These are phyloP conservation scores for Drosophila seguyi DNA, from an alignment of 1,140 invertebrate species.

Conservation along the genomic window DNA sequence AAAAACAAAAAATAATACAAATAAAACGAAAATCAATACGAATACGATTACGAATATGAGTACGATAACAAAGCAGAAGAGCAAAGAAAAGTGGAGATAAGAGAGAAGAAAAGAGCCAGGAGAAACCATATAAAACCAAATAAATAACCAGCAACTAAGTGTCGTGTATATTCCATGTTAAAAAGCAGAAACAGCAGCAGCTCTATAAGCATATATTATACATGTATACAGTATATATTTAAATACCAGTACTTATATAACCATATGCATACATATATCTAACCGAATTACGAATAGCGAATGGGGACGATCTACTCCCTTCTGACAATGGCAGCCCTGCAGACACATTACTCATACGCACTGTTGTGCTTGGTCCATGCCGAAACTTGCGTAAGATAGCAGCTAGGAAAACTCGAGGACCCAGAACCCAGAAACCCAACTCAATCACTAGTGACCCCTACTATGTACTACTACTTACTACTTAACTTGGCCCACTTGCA, in stretches of 20 bases:
- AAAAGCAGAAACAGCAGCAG: slow-evolving; percentile 43
- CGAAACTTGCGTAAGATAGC: slow-evolving; percentile 30
- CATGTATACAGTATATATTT: slow-evolving; percentile 47
- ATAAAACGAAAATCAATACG: slow-evolving; percentile 11
- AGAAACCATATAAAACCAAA: slow-evolving; percentile 39
- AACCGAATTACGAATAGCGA: slow-evolving; percentile 55
- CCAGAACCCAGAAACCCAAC: slow-evolving; percentile 22
- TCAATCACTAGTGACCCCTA: slow-evolving; percentile 29
- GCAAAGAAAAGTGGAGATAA: background rate
- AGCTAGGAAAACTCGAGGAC: slow-evolving; percentile 45
- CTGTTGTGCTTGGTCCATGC: slow-evolving; percentile 57
- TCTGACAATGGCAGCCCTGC: slow-evolving; percentile 27
- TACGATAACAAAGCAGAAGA: background rate
- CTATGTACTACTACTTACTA: slow-evolving; percentile 14
- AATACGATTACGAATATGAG: slow-evolving; percentile 2
- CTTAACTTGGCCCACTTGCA: slow-evolving; percentile 14
- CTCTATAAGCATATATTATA: slow-evolving; percentile 59
- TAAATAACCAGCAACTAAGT: slow-evolving; percentile 73
- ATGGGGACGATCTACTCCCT: slow-evolving; percentile 16
- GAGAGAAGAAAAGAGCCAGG: slow-evolving; percentile 2
- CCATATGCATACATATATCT: slow-evolving; percentile 57
- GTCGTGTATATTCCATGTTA: slow-evolving; percentile 80
- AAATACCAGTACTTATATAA: slow-evolving; percentile 56
- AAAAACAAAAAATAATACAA: slow-evolving; percentile 16
- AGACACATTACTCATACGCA: slow-evolving; percentile 49